Conservation (phyloP, 2,888 invertebrate species). For the Tiliacea aurago region DNA sequence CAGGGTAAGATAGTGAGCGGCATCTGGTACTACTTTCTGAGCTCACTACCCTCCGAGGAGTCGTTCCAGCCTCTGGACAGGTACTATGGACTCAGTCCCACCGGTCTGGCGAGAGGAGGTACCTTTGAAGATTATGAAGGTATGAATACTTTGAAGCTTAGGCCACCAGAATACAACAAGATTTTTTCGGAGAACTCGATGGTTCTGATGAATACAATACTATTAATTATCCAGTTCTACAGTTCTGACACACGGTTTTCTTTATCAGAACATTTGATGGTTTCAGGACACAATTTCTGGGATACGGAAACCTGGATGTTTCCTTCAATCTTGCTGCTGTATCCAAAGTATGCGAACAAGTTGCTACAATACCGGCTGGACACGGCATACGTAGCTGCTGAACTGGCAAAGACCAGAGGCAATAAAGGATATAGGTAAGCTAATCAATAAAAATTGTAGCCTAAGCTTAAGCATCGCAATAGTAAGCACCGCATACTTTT, state of each 20-base stretch:
- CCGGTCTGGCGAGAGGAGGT: slow-evolving; percentile 90
- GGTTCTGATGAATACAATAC: neutral
- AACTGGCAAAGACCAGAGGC: slow-evolving; percentile 87
- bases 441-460: neutral
- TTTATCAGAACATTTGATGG: neutral
- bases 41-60: slow-evolving; percentile 88
- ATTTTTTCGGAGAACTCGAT: neutral
- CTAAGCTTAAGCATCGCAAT: neutral
- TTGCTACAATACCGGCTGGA: slow-evolving; percentile 89
- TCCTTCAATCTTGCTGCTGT: slow-evolving; percentile 88
- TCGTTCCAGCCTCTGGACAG: slow-evolving; percentile 84
- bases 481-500: neutral
- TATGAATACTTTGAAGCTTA: slow-evolving; percentile 57
- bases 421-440: slow-evolving; percentile 89
- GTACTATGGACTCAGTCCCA: slow-evolving; percentile 91
- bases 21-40: slow-evolving; percentile 91
- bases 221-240: neutral
- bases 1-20: slow-evolving; percentile 89
- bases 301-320: slow-evolving; percentile 92
- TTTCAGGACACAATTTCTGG: slow-evolving; percentile 91
- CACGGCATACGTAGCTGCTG: slow-evolving; percentile 86
- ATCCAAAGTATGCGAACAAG: slow-evolving; percentile 85
- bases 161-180: neutral
- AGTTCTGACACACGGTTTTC: neutral
- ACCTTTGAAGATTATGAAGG: slow-evolving; percentile 88